phyloP scores from a whole-genome alignment of 2,888 invertebrate genomes.

The Silvanus unidentatus region DNA sequence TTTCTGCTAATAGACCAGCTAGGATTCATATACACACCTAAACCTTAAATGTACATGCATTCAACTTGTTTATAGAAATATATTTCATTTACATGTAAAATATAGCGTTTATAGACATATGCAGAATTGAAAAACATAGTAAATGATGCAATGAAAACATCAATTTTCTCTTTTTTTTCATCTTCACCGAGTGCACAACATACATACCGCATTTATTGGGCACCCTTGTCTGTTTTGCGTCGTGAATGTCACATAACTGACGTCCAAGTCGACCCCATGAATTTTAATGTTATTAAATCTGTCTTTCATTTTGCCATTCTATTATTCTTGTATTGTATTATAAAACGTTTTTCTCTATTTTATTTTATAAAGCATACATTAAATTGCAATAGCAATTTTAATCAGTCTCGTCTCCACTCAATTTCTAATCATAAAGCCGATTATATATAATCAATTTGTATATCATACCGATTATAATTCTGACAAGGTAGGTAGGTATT shows the following conservation, averaged over 20 bases:
- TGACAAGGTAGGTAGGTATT: not conserved
- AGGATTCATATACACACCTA: too few species aligned
- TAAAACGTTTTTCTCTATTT: constrained; percentile 1
- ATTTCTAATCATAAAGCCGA: too few species aligned
- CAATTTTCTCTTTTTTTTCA: constrained; percentile 5
- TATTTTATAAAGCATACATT: not conserved
- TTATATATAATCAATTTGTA: too few species aligned
- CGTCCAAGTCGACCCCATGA: constrained; percentile 31
- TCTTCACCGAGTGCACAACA: constrained; percentile 15
- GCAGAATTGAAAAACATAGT: not conserved
- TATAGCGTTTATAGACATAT: too few species aligned
- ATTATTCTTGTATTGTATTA: constrained; percentile 5
- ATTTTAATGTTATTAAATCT: constrained; percentile 36
- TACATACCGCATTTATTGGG: constrained; percentile 31
- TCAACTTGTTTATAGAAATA: too few species aligned
- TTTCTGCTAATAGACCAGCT: too few species aligned
- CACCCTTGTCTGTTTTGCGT: constrained; percentile 31
- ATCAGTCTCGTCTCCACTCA: too few species aligned
- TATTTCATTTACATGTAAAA: too few species aligned
- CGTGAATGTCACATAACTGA: constrained; percentile 33
- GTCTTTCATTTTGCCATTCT: constrained; percentile 26
- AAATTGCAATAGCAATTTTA: too few species aligned
- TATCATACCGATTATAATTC: too few species aligned
- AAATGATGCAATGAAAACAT: constrained; percentile 5
- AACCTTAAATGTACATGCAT: too few species aligned